Evolutionary conservation across 2,113 vertebrate genomes (phyloP).

Genomic region (Thamnophis sirtalis): DNA sequence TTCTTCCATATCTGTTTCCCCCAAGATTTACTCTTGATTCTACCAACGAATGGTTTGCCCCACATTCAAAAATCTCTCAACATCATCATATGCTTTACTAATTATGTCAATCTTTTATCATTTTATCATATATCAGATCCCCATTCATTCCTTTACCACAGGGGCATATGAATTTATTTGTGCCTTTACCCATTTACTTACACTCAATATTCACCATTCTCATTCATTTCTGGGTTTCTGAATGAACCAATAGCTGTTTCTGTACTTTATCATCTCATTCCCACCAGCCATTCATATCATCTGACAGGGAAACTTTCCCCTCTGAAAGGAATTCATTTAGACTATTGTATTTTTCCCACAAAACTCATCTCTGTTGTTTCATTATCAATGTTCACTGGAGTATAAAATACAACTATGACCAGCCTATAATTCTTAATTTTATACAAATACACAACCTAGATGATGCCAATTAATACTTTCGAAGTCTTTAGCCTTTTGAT

Average conservation of each 20-base stretch:
- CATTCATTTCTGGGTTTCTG: not conserved
- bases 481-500: not conserved
- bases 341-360: not conserved
- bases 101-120: not conserved
- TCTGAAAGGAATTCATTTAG: not conserved
- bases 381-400: not conserved
- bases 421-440: not conserved
- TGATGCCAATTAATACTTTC: not conserved
- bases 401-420: not conserved
- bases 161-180: not conserved
- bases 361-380: not conserved
- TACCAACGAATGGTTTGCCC: not conserved
- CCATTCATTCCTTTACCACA: not conserved
- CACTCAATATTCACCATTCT: not conserved
- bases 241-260: not conserved
- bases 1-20: not conserved
- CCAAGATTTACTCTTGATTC: not conserved
- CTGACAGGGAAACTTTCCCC: not conserved
- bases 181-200: not conserved
- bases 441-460: not conserved
- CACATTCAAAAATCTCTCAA: not conserved
- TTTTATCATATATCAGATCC: not conserved
- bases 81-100: not conserved
- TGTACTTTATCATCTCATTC: not conserved
- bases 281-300: not conserved